Conservation (phyloP, 2,888 invertebrate species). For the Ectobius pallidus region DNA sequence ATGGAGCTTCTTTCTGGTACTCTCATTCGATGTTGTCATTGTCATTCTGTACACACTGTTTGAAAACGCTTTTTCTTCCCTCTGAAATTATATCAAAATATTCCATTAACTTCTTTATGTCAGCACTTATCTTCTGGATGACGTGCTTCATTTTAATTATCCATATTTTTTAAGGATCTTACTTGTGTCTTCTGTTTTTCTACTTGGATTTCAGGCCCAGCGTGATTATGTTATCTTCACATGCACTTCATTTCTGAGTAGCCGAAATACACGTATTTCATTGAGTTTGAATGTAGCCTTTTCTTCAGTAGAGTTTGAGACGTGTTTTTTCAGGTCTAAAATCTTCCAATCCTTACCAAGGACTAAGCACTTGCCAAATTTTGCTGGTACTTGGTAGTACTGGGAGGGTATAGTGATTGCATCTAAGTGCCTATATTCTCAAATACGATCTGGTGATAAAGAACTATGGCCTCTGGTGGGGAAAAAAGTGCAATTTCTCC, state of each 20-base stretch:
- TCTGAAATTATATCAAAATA: too few relatives aligned
- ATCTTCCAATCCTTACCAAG: not conserved
- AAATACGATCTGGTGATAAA: not conserved
- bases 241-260: not conserved
- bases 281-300: not conserved
- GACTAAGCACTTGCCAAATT: not conserved
- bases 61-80: too few relatives aligned
- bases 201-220: not conserved
- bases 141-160: not conserved
- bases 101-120: too few relatives aligned
- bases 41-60: too few relatives aligned
- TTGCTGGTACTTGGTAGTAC: not conserved
- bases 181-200: not conserved
- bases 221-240: not conserved
- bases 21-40: too few relatives aligned
- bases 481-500: not conserved
- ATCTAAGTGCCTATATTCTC: not conserved
- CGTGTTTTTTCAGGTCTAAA: not conserved
- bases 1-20: too few relatives aligned
- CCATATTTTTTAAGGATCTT: not conserved
- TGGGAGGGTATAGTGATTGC: not conserved
- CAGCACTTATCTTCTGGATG: not conserved
- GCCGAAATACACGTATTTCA: not conserved
- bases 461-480: not conserved
- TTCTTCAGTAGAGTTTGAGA: slow-evolving; percentile 1